A percentile compares a stretch with the other conserved stretches of the same genome.
Conservation (phyloP, 2,113 vertebrate genomes). For the Scytalopus superciliaris region DNA sequence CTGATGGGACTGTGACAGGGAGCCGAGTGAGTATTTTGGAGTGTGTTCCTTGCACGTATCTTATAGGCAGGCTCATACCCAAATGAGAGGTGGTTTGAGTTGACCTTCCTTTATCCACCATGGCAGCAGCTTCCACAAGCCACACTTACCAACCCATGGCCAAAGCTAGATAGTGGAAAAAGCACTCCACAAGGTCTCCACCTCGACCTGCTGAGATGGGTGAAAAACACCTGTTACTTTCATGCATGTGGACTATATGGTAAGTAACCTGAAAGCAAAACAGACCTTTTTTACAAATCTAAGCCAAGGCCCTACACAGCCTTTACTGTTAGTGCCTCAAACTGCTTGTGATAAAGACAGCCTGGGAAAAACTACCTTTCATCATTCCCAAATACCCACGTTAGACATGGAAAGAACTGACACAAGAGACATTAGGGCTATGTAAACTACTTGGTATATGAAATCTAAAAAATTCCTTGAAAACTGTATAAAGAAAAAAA, state of each 20-base stretch:
- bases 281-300: not conserved
- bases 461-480: not conserved
- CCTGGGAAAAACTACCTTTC: not conserved
- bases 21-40: not conserved
- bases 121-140: not conserved
- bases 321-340: not conserved
- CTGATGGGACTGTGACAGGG: not conserved
- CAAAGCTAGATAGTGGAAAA: not conserved
- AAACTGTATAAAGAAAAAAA: not conserved
- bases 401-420: not conserved
- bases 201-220: not conserved
- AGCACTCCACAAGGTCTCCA: not conserved
- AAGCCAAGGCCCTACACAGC: not conserved
- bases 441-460: accelerated
- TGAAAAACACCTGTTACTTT: not conserved
- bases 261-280: not conserved
- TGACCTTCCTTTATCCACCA: not conserved
- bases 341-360: not conserved
- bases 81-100: not conserved
- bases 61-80: not conserved
- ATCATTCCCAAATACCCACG: not conserved
- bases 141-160: not conserved
- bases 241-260: accelerated
- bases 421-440: not conserved
- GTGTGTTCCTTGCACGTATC: not conserved